phyloP scores from a whole-genome alignment of 2,888 invertebrate genomes.

The Nipponacmea schrenckii region DNA sequence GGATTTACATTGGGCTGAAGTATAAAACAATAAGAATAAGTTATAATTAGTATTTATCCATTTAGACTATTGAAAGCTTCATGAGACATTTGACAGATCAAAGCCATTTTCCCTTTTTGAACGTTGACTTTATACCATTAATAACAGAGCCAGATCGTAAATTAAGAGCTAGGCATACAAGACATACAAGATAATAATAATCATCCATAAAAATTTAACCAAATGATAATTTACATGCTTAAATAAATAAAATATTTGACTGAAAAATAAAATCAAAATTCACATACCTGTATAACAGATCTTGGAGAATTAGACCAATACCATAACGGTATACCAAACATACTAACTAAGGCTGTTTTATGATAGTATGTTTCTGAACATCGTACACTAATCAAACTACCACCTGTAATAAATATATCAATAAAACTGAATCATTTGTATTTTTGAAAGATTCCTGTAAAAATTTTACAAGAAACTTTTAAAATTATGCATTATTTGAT shows the following conservation, averaged over 20 bases:
- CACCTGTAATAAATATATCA: constrained; percentile 77
- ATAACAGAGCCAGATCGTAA: no score
- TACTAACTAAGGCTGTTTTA: constrained; percentile 73
- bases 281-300: constrained; percentile 80
- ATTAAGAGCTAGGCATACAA: no score
- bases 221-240: no score
- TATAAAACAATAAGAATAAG: background rate
- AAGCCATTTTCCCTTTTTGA: background rate
- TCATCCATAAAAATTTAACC: no score
- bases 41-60: background rate
- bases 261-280: background rate
- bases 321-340: constrained; percentile 90
- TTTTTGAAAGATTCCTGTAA: no score
- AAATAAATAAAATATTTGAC: no score
- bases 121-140: background rate
- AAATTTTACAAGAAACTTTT: no score
- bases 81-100: background rate
- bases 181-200: no score
- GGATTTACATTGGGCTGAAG: constrained; percentile 75
- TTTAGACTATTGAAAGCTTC: background rate
- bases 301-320: constrained; percentile 84
- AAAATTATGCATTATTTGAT: no score
- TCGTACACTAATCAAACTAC: constrained; percentile 83
- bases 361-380: constrained; percentile 82
- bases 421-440: no score